phyloP scores from a whole-genome alignment of 92 coral and sea anemone genomes.

The Muricea muricata region DNA sequence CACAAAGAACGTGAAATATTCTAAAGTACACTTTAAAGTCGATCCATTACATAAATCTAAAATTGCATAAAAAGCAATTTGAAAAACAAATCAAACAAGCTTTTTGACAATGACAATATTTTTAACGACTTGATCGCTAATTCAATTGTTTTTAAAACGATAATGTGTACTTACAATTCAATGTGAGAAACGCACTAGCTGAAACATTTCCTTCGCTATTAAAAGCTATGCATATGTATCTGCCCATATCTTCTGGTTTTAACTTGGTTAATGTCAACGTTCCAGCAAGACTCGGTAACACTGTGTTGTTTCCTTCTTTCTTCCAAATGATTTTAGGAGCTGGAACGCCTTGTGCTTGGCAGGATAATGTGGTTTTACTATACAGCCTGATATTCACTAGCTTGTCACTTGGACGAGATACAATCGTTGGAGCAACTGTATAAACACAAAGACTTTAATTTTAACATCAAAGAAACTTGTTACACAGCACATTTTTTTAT shows the following conservation, averaged over 20 bases:
- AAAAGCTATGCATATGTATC: constrained; percentile 39
- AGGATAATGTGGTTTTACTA: constrained; percentile 64
- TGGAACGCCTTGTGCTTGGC: constrained; percentile 80
- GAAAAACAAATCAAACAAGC: no score
- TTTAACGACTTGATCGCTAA: no score
- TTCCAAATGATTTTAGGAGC: constrained; percentile 84
- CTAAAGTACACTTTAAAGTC: no score
- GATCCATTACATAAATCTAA: no score
- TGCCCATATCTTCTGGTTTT: constrained; percentile 71
- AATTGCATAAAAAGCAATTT: not conserved
- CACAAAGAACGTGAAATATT: no score
- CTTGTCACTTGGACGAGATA: constrained; percentile 58
- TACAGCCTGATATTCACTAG: constrained; percentile 67
- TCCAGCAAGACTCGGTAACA: constrained; percentile 67
- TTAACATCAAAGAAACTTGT: no score
- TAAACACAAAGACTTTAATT: no score
- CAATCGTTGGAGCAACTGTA: constrained; percentile 50
- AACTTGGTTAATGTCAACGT: constrained; percentile 69
- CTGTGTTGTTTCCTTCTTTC: constrained; percentile 47
- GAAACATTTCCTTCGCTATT: constrained; percentile 49
- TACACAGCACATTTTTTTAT: no score
- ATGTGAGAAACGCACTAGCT: constrained; percentile 63
- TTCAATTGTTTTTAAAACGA: no score
- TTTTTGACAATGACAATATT: no score
- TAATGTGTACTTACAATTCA: constrained; percentile 73